phyloP scores from a whole-genome alignment of 1,140 invertebrate genomes.

The Magallana gigas region DNA sequence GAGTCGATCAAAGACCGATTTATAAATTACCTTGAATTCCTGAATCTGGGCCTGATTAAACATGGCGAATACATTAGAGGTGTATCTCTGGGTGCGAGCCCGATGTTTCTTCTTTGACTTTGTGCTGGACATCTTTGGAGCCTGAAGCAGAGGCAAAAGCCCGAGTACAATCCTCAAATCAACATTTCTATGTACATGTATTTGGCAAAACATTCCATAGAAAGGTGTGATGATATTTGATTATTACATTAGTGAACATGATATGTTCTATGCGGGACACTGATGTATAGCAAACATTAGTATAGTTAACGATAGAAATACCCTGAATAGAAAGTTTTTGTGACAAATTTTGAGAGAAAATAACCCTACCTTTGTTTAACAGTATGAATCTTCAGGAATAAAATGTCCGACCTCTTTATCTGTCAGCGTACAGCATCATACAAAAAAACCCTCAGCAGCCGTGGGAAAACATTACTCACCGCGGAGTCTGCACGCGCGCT shows the following conservation, averaged over 20 bases:
- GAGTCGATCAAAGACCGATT: not conserved
- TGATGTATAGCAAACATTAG: too few species aligned
- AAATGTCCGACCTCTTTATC: slow-evolving; percentile 30
- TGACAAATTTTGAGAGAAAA: not conserved
- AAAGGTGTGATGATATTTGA: not conserved
- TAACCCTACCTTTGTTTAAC: not conserved
- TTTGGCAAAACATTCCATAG: not conserved
- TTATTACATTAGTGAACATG: not conserved
- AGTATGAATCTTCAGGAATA: not conserved
- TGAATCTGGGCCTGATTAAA: slow-evolving; percentile 99
- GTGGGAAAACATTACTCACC: not conserved
- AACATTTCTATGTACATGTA: not conserved
- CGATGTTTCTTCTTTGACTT: slow-evolving; percentile 84
- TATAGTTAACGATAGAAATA: too few species aligned
- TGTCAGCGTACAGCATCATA: slow-evolving; percentile 3
- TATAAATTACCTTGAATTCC: slow-evolving; percentile 90
- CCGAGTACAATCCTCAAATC: too few species aligned
- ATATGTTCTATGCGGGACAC: too few species aligned
- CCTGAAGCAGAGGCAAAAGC: not conserved
- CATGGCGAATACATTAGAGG: slow-evolving; percentile 99
- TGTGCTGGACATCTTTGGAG: slow-evolving; percentile 91
- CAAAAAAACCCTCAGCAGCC: not conserved
- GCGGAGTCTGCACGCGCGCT: not conserved
- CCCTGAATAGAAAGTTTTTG: not conserved
- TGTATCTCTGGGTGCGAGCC: slow-evolving; percentile 85